phyloP scores from a whole-genome alignment of 1,140 invertebrate species.

The Maniola jurtina region DNA sequence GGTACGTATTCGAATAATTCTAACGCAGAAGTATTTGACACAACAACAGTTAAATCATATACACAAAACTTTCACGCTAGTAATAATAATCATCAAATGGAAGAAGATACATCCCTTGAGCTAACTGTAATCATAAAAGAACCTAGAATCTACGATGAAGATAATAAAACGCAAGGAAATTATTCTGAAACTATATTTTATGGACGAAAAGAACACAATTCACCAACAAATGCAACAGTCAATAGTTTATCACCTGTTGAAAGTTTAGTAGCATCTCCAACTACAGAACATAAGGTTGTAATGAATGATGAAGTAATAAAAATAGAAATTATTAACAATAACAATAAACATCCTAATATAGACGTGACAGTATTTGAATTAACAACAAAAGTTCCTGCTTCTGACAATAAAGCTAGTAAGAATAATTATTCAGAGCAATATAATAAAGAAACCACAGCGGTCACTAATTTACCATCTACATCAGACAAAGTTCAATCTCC shows the following conservation, averaged over 20 bases:
- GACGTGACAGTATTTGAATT: constrained; percentile 55
- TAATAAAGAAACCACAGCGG: not conserved
- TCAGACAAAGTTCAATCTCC: not conserved
- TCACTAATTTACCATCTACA: not conserved
- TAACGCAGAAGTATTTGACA: constrained; percentile 23
- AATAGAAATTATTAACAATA: constrained; percentile 54
- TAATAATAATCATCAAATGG: constrained; percentile 17
- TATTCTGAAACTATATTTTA: not conserved
- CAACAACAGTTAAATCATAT: constrained; percentile 22
- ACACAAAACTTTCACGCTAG: constrained; percentile 16
- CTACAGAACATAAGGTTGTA: constrained; percentile 35
- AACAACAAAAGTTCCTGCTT: constrained; percentile 51
- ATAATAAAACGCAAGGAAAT: constrained; percentile 18
- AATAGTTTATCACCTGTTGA: not conserved
- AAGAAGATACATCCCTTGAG: constrained; percentile 56
- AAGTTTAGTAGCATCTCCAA: constrained; percentile 7
- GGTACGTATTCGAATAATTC: constrained; percentile 20
- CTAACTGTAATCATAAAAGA: constrained; percentile 61
- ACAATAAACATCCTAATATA: constrained; percentile 40
- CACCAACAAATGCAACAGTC: not conserved
- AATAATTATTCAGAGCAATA: not conserved
- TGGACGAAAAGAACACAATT: not conserved
- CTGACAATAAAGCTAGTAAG: constrained; percentile 11
- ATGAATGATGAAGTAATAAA: constrained; percentile 64
- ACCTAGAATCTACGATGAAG: constrained; percentile 19